These are phyloP conservation scores for Aelia acuminata DNA, from an alignment of 2,888 invertebrate genomes.

Conservation along the genomic window DNA sequence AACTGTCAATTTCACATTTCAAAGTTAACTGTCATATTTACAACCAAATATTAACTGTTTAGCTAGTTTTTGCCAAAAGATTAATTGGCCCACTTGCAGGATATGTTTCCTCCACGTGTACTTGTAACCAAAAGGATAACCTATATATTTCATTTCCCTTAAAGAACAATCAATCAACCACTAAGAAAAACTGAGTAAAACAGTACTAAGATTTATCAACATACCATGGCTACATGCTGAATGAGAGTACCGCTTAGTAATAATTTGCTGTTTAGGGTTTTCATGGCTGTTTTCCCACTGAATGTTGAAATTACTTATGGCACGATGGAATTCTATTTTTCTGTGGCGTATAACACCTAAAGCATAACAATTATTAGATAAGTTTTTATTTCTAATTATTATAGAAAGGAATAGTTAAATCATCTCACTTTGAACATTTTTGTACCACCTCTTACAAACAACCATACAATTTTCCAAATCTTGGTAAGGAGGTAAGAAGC, in stretches of 20 bases:
- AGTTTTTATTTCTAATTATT: neutral
- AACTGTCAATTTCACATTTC: no score
- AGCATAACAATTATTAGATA: neutral
- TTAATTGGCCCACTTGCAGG: no score
- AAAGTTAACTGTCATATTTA: no score
- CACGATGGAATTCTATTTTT: constrained; percentile 81
- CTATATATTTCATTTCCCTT: no score
- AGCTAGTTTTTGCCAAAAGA: no score
- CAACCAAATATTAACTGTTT: no score
- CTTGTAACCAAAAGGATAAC: no score
- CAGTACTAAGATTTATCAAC: constrained; percentile 13
- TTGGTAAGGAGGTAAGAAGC: constrained; percentile 89
- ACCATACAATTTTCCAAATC: constrained; percentile 89
- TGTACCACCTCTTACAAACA: constrained; percentile 90
- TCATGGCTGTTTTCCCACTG: constrained; percentile 77
- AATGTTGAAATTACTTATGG: constrained; percentile 82
- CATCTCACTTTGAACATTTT: constrained; percentile 84
- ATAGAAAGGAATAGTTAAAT: neutral
- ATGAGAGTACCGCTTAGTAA: constrained; percentile 93
- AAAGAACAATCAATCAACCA: neutral
- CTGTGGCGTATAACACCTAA: constrained; percentile 85
- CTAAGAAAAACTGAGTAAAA: neutral
- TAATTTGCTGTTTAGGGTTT: constrained; percentile 73
- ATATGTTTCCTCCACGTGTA: no score
- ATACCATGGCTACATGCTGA: constrained; percentile 82